Evolutionary conservation across 2,113 vertebrate genomes (phyloP).

Genomic region (Tetrax tetrax): DNA sequence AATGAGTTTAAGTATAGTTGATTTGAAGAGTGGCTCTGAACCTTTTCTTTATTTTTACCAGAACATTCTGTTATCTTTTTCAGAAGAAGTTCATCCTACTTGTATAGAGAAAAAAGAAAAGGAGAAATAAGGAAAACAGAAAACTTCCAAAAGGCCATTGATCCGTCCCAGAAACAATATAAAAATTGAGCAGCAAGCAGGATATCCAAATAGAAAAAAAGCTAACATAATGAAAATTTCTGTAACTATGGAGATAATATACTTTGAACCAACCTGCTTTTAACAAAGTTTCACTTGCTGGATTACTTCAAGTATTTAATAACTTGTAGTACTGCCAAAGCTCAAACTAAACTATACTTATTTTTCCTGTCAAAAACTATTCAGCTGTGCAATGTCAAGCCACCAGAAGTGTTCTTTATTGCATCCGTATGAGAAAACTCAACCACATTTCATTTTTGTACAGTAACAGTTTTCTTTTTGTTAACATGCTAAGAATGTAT

Average conservation of each 20-base stretch:
- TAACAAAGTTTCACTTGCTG: slow-evolving; percentile 45
- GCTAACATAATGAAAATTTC: not conserved
- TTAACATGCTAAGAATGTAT: slow-evolving; percentile 35
- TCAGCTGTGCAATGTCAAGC: slow-evolving; percentile 58
- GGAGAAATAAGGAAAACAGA: not conserved
- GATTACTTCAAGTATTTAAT: slow-evolving; percentile 64
- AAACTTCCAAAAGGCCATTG: not conserved
- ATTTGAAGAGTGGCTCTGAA: not conserved
- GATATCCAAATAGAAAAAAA: not conserved
- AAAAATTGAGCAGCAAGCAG: not conserved
- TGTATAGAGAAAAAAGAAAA: not conserved
- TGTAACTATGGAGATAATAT: slow-evolving; percentile 19
- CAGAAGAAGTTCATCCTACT: not conserved
- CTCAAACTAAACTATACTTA: slow-evolving; percentile 44
- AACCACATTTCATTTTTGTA: slow-evolving; percentile 11
- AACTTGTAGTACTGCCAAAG: slow-evolving; percentile 52
- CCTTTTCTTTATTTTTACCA: not conserved
- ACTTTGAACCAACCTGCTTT: slow-evolving; percentile 35
- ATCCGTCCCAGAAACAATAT: not conserved
- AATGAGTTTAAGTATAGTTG: not conserved
- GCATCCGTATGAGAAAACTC: slow-evolving; percentile 9
- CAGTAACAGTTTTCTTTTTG: slow-evolving; percentile 49
- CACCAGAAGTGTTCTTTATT: slow-evolving; percentile 59
- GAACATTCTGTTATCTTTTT: not conserved
- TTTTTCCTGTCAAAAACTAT: slow-evolving; percentile 56